Conservation (phyloP, 2,797 vertebrate genomes). For the Botia kubotai region DNA sequence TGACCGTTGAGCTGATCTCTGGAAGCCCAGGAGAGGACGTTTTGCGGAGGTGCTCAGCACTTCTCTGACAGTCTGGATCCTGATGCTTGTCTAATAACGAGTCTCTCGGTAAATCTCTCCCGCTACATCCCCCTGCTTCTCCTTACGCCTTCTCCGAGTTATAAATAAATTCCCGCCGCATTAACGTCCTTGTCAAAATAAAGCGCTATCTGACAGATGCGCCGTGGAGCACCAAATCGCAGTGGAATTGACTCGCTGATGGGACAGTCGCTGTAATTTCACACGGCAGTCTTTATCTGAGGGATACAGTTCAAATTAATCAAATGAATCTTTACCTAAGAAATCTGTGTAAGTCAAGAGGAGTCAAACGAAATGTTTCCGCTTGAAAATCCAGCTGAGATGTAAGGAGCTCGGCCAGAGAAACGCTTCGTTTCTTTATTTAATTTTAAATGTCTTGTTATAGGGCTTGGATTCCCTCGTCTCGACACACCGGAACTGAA, state of each 20-base stretch:
- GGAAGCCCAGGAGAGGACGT: conserved; percentile 58
- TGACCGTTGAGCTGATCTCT: conserved; percentile 71
- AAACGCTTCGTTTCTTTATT: background rate
- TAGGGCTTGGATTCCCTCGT: background rate
- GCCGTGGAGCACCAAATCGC: conserved; percentile 12
- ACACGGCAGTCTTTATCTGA: conserved; percentile 34
- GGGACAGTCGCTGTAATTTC: conserved; percentile 18
- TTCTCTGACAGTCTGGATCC: conserved; percentile 72
- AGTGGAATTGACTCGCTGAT: conserved; percentile 27
- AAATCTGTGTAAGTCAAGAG: background rate
- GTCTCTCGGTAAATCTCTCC: conserved; percentile 70
- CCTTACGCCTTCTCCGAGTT: conserved; percentile 56
- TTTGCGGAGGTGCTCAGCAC: conserved; percentile 61
- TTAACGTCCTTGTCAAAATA: conserved; percentile 52
- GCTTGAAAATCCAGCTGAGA: conserved; percentile 4
- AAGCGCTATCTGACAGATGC: conserved; percentile 39
- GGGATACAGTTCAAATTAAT: conserved; percentile 12
- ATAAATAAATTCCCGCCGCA: conserved; percentile 57
- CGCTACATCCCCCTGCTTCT: background rate
- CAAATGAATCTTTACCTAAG: conserved; percentile 33
- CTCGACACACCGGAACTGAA: background rate
- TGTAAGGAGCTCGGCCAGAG: background rate
- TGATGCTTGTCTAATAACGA: conserved; percentile 72
- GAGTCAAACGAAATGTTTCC: conserved; percentile 23
- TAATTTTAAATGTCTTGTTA: background rate